These are phyloP conservation scores for Hydroisotoma schaefferi DNA, from an alignment of 2,888 invertebrate species.

Conservation along the genomic window DNA sequence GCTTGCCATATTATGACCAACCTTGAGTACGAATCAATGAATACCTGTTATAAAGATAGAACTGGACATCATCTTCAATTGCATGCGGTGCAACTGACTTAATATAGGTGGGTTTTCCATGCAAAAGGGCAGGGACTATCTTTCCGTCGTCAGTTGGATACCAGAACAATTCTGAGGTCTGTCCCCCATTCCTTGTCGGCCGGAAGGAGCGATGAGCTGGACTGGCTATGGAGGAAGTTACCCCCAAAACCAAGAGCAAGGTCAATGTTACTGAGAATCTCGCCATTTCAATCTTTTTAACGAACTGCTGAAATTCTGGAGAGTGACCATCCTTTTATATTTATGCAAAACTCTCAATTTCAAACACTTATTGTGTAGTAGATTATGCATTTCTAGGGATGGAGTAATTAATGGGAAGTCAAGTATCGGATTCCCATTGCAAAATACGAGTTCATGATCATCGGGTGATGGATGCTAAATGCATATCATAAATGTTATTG, in stretches of 20 bases:
- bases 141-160: slow-evolving; percentile 34
- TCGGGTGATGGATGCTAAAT: too few species aligned
- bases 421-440: too few species aligned
- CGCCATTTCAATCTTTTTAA: not conserved
- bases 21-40: too few species aligned
- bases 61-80: slow-evolving; percentile 39
- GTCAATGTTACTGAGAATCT: not conserved
- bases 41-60: slow-evolving; percentile 42
- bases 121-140: slow-evolving; percentile 39
- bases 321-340: not conserved
- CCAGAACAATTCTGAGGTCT: slow-evolving; percentile 37
- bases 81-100: slow-evolving; percentile 9
- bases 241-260: not conserved
- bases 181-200: slow-evolving; percentile 9
- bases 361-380: too few species aligned
- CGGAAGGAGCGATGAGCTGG: not conserved
- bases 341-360: too few species aligned
- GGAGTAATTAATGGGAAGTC: too few species aligned
- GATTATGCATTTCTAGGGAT: too few species aligned
- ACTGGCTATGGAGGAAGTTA: not conserved
- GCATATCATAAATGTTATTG: too few species aligned
- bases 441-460: too few species aligned
- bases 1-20: too few species aligned
- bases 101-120: slow-evolving; percentile 33
- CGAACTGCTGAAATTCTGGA: too few species aligned